These are phyloP conservation scores for Eptesicus fuscus DNA, from an alignment of 2,113 vertebrate genomes.

Conservation along the genomic window DNA sequence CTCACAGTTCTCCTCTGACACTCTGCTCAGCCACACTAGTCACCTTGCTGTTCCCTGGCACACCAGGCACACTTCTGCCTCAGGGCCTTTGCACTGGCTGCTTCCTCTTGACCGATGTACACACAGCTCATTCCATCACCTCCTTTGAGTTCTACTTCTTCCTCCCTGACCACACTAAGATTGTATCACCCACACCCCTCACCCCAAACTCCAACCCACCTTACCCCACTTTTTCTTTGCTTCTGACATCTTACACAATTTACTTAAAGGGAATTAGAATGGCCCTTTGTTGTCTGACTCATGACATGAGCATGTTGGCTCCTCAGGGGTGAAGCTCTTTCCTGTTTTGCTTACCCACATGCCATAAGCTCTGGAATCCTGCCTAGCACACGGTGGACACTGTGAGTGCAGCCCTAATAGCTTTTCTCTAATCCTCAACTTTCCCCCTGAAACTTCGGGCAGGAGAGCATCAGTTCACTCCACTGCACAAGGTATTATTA, in stretches of 20 bases:
- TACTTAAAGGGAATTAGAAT: background rate
- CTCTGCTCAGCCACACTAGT: too few relatives aligned
- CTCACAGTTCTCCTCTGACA: background rate
- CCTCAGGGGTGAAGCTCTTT: background rate
- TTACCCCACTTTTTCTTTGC: background rate
- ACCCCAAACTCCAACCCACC: background rate
- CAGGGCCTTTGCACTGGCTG: too few relatives aligned
- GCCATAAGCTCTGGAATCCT: background rate
- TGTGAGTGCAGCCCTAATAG: rapidly evolving
- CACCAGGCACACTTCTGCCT: background rate
- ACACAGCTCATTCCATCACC: background rate
- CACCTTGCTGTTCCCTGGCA: background rate
- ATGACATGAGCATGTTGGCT: too few relatives aligned
- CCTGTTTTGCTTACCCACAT: background rate
- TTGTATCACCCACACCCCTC: rapidly evolving
- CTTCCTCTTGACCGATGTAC: background rate
- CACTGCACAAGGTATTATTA: rapidly evolving
- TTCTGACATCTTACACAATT: background rate
- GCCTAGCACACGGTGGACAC: too few relatives aligned
- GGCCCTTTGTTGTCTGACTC: background rate
- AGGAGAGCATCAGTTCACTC: background rate
- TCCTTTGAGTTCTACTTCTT: background rate
- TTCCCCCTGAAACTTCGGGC: background rate
- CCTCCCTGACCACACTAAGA: background rate
- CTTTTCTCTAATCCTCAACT: background rate